Base-by-base conservation (phyloP, 2,888 invertebrate genomes). In the Cetonia aurata region DNA sequence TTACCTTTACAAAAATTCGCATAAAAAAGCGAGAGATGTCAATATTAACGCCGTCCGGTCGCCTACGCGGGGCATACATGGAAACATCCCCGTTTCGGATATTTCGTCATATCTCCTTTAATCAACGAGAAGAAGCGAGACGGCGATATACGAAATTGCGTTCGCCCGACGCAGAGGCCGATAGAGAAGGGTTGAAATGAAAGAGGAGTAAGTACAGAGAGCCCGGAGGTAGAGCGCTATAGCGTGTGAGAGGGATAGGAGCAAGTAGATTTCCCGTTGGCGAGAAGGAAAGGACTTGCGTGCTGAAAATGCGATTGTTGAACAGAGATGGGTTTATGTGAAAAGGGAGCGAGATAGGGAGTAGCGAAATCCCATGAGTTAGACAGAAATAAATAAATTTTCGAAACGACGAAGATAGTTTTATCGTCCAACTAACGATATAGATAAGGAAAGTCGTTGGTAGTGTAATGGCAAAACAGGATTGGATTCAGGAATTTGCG, bases 1-100 rank as follows among this genome's bases (percentile, higher is more conserved):
- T 81, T 82, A 81, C 81, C 79, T 80, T 79, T 77, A 77, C 77
- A 80, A 81, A 81, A 81, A 81, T 80, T 78, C 80, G 78, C 75
- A 76, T 77, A 79, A 80, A 77, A 81, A 82, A 81, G 76, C 74
- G 80, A 73, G 80, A 81, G 78, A 77, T 80, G 78, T 79, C 82
- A 77, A 82, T 81, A 81, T 80, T 79, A 79, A 73, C 77, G 76
- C 73, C 76, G 78, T 75, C 74, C 77, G 76, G 75, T 75, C 77
- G 73, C 75, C 73, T 72, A 71, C 70, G 74, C 68, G 53, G 60
- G 55, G 67, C 69, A 72, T 67, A 72, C 73, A 75, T 72, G 73
- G 66, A 71, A 74, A 73, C 71, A 75, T 76, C 75, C 73, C 74
- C 71, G 50, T 71, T 71, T 71, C 69, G 17, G 46, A 8, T 17